phyloP scores from a whole-genome alignment of 2,113 vertebrate genomes.

The Pongo abelii region DNA sequence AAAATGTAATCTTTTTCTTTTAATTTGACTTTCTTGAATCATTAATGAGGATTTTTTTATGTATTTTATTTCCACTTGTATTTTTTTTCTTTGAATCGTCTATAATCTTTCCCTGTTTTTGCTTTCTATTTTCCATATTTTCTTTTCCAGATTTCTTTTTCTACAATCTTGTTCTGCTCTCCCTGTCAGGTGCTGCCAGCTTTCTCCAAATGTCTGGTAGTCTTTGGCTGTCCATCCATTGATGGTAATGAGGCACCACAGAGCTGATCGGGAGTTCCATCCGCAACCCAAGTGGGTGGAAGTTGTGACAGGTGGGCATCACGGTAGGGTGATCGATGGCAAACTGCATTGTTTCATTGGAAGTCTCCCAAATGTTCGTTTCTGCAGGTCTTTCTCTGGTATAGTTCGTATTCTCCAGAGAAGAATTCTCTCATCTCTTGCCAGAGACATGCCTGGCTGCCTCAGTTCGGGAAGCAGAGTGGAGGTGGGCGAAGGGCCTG shows the following conservation, averaged over 20 bases:
- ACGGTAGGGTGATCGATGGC: neutral
- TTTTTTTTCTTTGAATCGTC: neutral
- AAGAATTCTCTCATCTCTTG: neutral
- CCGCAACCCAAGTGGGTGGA: neutral
- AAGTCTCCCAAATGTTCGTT: neutral
- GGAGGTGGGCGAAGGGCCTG: neutral
- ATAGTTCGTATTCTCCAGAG: neutral
- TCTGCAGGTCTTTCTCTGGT: neutral
- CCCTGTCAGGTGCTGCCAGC: neutral
- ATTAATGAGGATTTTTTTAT: neutral
- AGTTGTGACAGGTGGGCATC: neutral
- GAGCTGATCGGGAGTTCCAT: neutral
- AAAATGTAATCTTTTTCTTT: neutral
- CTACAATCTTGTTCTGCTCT: neutral
- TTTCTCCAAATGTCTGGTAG: neutral
- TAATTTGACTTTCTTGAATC: conserved; percentile 8
- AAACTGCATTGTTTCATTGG: neutral
- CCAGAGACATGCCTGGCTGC: neutral
- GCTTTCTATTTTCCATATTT: neutral
- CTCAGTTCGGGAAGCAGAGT: neutral
- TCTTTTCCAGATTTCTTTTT: neutral
- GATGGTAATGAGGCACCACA: neutral
- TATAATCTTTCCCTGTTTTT: neutral
- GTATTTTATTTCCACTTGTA: neutral
- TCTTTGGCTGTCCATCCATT: neutral